These are phyloP conservation scores for Tetramorium alpestre DNA, from an alignment of 1,140 invertebrate genomes.

Conservation along the genomic window DNA sequence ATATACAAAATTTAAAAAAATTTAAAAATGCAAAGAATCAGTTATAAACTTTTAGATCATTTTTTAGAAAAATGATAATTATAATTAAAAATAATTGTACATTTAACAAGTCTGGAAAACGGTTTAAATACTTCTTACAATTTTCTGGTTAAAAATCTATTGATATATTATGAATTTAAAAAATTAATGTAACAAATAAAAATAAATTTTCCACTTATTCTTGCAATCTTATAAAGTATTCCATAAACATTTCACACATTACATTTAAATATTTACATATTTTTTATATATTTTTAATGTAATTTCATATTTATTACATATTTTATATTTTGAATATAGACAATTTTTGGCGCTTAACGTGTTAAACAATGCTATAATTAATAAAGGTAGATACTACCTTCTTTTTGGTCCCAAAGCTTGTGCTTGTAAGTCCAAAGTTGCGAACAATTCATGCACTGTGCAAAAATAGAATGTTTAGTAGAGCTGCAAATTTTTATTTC, in stretches of 20 bases:
- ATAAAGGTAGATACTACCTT: slow-evolving; percentile 51
- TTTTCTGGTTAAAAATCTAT: not conserved
- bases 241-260: not conserved
- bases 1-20: not conserved
- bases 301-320: not conserved
- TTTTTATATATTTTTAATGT: not conserved
- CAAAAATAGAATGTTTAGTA: slow-evolving; percentile 74
- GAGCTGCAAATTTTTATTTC: slow-evolving; percentile 62
- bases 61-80: not conserved
- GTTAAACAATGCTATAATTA: slow-evolving; percentile 43
- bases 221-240: slow-evolving; percentile 27
- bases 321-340: slow-evolving; percentile 37
- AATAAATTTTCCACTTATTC: not conserved
- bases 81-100: slow-evolving; percentile 1
- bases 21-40: not conserved
- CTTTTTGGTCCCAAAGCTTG: slow-evolving; percentile 70
- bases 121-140: not conserved
- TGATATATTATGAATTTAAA: not conserved
- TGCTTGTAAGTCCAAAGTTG: slow-evolving; percentile 79
- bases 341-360: slow-evolving; percentile 46
- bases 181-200: not conserved
- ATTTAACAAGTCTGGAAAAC: not conserved
- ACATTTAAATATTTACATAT: not conserved
- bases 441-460: slow-evolving; percentile 79
- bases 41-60: not conserved